Percentiles rank a stretch among this genome's conserved stretches.
Conservation (phyloP, 2,888 invertebrate genomes). For the Drosophila recens region DNA sequence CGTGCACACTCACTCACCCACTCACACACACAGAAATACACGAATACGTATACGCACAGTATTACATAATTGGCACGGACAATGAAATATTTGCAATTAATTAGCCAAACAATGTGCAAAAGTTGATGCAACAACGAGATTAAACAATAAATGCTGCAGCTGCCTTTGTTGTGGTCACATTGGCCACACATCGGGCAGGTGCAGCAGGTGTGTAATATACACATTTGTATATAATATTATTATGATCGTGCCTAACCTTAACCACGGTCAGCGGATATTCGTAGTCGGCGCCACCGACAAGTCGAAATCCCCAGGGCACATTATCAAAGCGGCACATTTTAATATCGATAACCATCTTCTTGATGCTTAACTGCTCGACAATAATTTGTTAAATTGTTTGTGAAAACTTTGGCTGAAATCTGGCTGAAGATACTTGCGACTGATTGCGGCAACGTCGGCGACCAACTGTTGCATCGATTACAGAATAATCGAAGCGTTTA, state of each 20-base stretch:
- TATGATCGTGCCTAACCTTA: constrained; percentile 87
- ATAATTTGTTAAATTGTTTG: not conserved
- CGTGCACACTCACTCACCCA: constrained; percentile 12
- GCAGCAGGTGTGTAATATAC: constrained; percentile 3
- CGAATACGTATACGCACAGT: constrained; percentile 11
- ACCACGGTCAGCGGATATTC: constrained; percentile 91
- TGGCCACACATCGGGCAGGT: constrained; percentile 17
- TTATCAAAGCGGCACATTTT: constrained; percentile 88
- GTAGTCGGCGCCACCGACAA: constrained; percentile 91
- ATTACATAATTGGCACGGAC: constrained; percentile 55
- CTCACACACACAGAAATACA: constrained; percentile 1
- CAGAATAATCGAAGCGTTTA: constrained; percentile 35
- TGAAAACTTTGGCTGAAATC: not conserved
- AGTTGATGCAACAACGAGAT: constrained; percentile 31
- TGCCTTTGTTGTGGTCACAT: constrained; percentile 44
- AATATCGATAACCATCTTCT: constrained; percentile 89
- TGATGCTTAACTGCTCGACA: constrained; percentile 28
- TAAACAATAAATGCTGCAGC: constrained; percentile 33
- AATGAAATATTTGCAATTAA: constrained; percentile 62
- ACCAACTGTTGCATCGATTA: constrained; percentile 71
- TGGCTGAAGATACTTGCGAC: constrained; percentile 24
- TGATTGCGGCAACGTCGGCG: constrained; percentile 55
- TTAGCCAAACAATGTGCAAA: constrained; percentile 47
- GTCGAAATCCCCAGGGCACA: constrained; percentile 91
- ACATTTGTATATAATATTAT: constrained; percentile 12